Percentiles rank a stretch among this genome's conserved stretches.
These are phyloP conservation scores for Diarsia dahlii DNA, from an alignment of 2,888 invertebrate species.

Conservation along the genomic window DNA sequence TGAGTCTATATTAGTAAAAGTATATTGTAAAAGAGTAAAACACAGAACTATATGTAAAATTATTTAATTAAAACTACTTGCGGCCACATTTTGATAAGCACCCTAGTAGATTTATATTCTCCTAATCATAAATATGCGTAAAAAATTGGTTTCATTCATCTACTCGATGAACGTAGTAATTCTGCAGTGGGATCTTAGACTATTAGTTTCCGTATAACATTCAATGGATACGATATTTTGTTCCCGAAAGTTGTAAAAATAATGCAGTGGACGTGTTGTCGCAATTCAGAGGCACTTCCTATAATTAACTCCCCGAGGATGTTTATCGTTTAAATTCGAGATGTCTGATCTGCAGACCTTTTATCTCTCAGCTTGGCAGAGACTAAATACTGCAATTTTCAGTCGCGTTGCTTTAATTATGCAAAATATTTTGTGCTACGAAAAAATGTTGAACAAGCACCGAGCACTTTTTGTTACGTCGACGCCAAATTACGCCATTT, in stretches of 20 bases:
- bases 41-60: too few species aligned
- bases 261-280: conserved; percentile 33
- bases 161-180: too few species aligned
- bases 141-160: too few species aligned
- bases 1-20: too few species aligned
- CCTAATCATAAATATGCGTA: too few species aligned
- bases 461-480: conserved; percentile 43
- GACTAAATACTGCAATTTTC: conserved; percentile 60
- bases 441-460: conserved; percentile 37
- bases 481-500: conserved; percentile 52
- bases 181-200: too few species aligned
- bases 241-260: conserved; percentile 29
- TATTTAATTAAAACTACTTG: too few species aligned
- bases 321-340: conserved; percentile 50
- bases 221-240: conserved; percentile 8
- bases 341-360: conserved; percentile 37
- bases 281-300: conserved; percentile 35
- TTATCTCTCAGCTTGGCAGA: conserved; percentile 47
- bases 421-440: conserved; percentile 41
- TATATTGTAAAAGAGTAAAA: too few species aligned
- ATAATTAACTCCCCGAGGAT: conserved; percentile 46
- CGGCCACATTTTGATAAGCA: too few species aligned
- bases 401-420: conserved; percentile 53
- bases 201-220: conserved; percentile 14
- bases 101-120: too few species aligned